phyloP scores from a whole-genome alignment of 2,888 invertebrate species.

The Dryocosmus kuriphilus region DNA sequence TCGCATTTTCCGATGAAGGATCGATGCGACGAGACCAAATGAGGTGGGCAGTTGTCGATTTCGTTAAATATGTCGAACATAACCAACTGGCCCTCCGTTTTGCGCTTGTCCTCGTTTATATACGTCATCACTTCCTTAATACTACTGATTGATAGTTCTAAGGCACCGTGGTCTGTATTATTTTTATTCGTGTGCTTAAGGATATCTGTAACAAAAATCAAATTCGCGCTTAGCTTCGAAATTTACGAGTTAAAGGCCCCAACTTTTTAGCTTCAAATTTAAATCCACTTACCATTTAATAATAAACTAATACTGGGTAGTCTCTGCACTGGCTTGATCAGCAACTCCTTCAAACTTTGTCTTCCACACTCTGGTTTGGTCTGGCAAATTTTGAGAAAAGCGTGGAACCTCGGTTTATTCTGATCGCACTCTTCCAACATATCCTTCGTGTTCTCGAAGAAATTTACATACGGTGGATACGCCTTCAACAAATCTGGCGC shows the following conservation, averaged over 20 bases:
- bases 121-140: constrained; percentile 96
- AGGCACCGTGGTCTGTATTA: constrained; percentile 91
- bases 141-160: constrained; percentile 91
- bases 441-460: constrained; percentile 97
- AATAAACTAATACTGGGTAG: constrained; percentile 97
- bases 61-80: constrained; percentile 99
- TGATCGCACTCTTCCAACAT: constrained; percentile 94
- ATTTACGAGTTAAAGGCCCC: not conserved
- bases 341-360: constrained; percentile 95
- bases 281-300: constrained; percentile 86
- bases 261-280: not conserved
- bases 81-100: constrained; percentile 96
- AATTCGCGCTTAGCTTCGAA: not conserved
- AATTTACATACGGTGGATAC: constrained; percentile 99
- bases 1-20: constrained; percentile 93
- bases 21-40: constrained; percentile 95
- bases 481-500: constrained; percentile 93
- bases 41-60: constrained; percentile 97
- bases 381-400: constrained; percentile 97
- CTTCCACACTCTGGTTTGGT: constrained; percentile 97
- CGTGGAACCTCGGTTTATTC: constrained; percentile 97
- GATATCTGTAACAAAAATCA: constrained; percentile 83
- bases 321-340: constrained; percentile 98
- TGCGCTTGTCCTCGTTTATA: constrained; percentile 98
- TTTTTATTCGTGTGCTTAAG: constrained; percentile 93